Evolutionary conservation across 2,797 vertebrate genomes (phyloP).

Genomic region (Pempheris klunzingeri): DNA sequence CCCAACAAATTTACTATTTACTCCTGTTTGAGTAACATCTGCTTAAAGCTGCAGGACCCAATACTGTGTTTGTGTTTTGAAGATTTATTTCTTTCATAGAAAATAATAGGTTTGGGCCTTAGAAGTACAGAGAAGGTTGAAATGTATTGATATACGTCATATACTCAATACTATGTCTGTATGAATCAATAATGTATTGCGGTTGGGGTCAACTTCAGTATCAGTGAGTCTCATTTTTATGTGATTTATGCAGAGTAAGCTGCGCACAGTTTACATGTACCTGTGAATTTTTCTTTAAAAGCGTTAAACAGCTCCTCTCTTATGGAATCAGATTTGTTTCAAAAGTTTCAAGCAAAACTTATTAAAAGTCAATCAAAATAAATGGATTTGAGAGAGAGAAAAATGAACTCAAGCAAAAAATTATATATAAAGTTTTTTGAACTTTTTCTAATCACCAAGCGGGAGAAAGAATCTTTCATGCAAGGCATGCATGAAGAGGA

Average conservation of each 20-base stretch:
- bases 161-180: too few relatives aligned
- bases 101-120: background rate
- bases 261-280: background rate
- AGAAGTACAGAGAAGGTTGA: background rate
- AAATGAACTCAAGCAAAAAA: too few relatives aligned
- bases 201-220: background rate
- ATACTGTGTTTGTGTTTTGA: background rate
- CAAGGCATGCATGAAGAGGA: too few relatives aligned
- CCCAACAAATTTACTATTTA: background rate
- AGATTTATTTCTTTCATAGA: background rate
- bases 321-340: too few relatives aligned
- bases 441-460: too few relatives aligned
- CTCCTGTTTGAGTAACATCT: background rate
- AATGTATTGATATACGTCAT: too few relatives aligned
- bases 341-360: too few relatives aligned
- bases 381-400: too few relatives aligned
- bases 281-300: background rate
- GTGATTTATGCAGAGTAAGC: background rate
- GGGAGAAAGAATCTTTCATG: too few relatives aligned
- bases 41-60: background rate
- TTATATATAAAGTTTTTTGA: too few relatives aligned
- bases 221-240: background rate
- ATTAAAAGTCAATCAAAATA: too few relatives aligned
- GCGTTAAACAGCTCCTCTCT: slow-evolving; percentile 4
- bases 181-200: too few relatives aligned